Base-by-base conservation (phyloP, 2,888 invertebrate species). In the Meiosimyza decipiens region DNA sequence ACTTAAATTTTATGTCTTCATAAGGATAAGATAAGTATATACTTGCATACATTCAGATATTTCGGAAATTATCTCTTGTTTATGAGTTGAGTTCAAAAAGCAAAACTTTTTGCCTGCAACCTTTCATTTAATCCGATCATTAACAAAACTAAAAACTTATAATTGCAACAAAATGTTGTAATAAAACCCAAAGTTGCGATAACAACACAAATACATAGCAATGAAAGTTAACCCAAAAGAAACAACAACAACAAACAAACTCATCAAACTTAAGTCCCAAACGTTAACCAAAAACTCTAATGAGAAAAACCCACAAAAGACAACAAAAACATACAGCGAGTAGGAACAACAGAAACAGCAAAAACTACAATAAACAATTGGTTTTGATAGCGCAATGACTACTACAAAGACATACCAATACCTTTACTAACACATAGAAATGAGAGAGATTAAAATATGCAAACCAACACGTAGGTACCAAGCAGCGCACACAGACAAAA, bases 111-210 rank as follows among this genome's bases (percentile, higher is more conserved):
- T 9, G 9, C 40, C 82, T 76, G 82, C 82, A 74, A 71, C 81
- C 74, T 73, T 78, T 77, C 79, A 82, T 81, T 81, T 80, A 81
- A 80, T 81, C 81, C 79, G 82, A 80, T 82, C 82, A 82, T 80
- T 82, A 80, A 82, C 76, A 81, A 66, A 78, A 77, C 72, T 73
- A 68, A 50, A 63, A 50, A 16, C 49, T 50, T 63, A 50, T 63
- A 50, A 63, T 63, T 49, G 63, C 63, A 63, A 63, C 63, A 50
- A 63, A 81, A 80, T 82, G 80, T 69, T 28, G 70, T 52, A 60
- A 55, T 28, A 49, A 64, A 69, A 74, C 60, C 50, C 71, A 77
- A 77, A 77, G 68, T 16, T 40, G 49, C 49, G 18, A 47, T 16
- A 54, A 55, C 40, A 66, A 65, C 33, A 66, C 40, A 40, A 6